phyloP scores from a whole-genome alignment of 2,888 invertebrate genomes.

The Zeuzera pyrina region DNA sequence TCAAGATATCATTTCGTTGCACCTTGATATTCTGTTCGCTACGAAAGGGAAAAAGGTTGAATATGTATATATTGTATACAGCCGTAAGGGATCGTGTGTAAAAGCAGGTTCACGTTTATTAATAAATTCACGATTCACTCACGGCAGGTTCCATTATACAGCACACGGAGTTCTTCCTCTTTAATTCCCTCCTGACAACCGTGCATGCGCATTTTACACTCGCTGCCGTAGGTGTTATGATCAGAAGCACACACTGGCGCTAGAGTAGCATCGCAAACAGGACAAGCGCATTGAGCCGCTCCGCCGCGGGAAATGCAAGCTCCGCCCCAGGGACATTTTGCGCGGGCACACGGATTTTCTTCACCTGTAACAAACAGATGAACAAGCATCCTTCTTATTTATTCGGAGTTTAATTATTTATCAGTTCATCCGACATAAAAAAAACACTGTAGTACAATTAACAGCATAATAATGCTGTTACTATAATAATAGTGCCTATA shows the following conservation, averaged over 20 bases:
- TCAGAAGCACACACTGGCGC: constrained; percentile 85
- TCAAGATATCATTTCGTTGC: too few relatives aligned
- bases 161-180: constrained; percentile 75
- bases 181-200: constrained; percentile 82
- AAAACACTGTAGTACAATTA: too few relatives aligned
- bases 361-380: constrained; percentile 44
- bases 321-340: constrained; percentile 76
- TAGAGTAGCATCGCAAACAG: constrained; percentile 82
- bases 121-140: too few relatives aligned
- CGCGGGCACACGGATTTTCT: constrained; percentile 72
- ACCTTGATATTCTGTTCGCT: too few relatives aligned
- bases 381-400: constrained; percentile 1
- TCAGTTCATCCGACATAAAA: too few relatives aligned
- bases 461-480: too few relatives aligned
- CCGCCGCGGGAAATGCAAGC: constrained; percentile 78
- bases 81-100: too few relatives aligned
- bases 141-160: constrained; percentile 74
- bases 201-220: constrained; percentile 86
- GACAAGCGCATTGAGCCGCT: constrained; percentile 78
- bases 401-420: not conserved
- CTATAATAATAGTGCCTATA: too few relatives aligned
- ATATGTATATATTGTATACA: too few relatives aligned
- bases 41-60: too few relatives aligned
- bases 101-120: too few relatives aligned
- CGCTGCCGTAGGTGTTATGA: constrained; percentile 85